phyloP scores from a whole-genome alignment of 2,888 invertebrate genomes.

The Lacanobia wlatinum region DNA sequence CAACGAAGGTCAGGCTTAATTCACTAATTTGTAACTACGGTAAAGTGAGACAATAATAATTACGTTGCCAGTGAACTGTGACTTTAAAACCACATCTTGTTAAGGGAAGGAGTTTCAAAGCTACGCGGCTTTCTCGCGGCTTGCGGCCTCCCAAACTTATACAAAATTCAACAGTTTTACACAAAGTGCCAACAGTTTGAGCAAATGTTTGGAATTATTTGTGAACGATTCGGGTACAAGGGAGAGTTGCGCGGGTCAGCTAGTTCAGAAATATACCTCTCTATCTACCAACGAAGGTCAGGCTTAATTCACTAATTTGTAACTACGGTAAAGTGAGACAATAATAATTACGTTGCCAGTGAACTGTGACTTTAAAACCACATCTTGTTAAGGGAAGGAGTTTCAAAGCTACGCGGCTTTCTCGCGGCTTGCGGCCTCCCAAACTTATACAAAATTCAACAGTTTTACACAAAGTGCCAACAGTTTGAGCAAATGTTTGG shows the following conservation, averaged over 20 bases:
- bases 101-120: conserved; percentile 44
- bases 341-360: conserved; percentile 48
- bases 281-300: not conserved
- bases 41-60: conserved; percentile 42
- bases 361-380: conserved; percentile 41
- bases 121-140: conserved; percentile 29
- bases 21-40: conserved; percentile 10
- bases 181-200: conserved; percentile 41
- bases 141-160: conserved; percentile 38
- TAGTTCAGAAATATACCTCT: not conserved
- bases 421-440: conserved; percentile 28
- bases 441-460: conserved; percentile 60
- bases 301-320: conserved; percentile 7
- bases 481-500: conserved; percentile 46
- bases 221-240: conserved; percentile 31
- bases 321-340: conserved; percentile 7
- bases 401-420: conserved; percentile 28
- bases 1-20: not conserved
- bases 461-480: conserved; percentile 50
- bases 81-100: conserved; percentile 46
- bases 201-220: conserved; percentile 51
- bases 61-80: conserved; percentile 39
- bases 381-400: conserved; percentile 50
- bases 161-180: conserved; percentile 61
- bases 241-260: too few relatives aligned